Evolutionary conservation across 30 jellyfish, hydroid and myxozoan species (phyloP), one percentile per base, ranked within the genome.

Genomic region (Cassiopea andromeda): DNA sequence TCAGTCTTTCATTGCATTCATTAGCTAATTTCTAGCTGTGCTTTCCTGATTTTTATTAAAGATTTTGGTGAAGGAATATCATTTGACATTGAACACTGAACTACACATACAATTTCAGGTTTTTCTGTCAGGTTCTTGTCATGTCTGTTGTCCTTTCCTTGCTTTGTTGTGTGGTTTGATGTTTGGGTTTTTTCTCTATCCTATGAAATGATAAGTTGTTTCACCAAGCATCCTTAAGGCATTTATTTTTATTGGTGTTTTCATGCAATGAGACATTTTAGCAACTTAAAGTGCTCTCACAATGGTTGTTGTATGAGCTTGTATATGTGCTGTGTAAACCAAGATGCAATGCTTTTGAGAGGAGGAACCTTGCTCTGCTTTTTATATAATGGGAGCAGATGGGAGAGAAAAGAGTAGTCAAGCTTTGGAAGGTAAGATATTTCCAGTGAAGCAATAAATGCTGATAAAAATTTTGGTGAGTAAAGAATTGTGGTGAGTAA

Each of bases 221-320:
- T 77, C 73, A 38, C 86, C 86, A 77, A 61, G 73, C 75, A 77
- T 15, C 50, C 73, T 5, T 10, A 9, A 15, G 86, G 86, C 86
- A 70, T 8, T 43, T 15, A 1, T 4, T 70, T 1, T 54, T 10
- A 54, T 54, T 54, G 7, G 64, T 54, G 64, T 3, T 54, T 10
- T 54, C 64, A 54, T 54, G 64, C 64, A 54, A 54, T 6, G 64
- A 54, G 64, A 54, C 38, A 27, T 27, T 27, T 27, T 27, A 27
- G 38, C 38, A 27, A 27, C 38, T 27, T 27, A 27, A 27, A 27
- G 0, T 27, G 38, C 38, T 27, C 38, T 27, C 38, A 27, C 38
- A 27, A 27, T 27, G 38, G 38, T 27, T 27, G 38, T 27, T 27
- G 38, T 27, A 27, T 27, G 38, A 27, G 38, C 38, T 27, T 27